phyloP scores from a whole-genome alignment of 2,797 vertebrate species.

The Sebastes baramenuke region DNA sequence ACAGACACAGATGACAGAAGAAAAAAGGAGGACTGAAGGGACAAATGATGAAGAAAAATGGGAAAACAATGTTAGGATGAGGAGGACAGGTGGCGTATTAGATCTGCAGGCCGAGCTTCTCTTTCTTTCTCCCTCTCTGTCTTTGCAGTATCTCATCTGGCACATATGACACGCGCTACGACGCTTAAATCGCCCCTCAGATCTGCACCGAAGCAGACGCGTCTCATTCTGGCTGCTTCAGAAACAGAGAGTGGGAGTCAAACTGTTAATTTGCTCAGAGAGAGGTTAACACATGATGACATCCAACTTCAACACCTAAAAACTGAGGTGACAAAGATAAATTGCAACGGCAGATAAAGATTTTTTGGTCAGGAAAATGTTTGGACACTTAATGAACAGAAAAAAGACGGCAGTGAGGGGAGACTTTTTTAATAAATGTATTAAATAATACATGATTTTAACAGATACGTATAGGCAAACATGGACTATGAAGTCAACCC shows the following conservation, averaged over 20 bases:
- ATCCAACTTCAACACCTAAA: conserved; percentile 12
- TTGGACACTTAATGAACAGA: background rate
- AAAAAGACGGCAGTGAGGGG: background rate
- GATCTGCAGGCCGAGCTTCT: conserved; percentile 7
- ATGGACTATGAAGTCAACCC: no score
- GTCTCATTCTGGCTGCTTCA: conserved; percentile 19
- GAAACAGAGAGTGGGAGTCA: conserved; percentile 45
- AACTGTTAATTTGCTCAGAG: conserved; percentile 22
- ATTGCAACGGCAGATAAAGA: background rate
- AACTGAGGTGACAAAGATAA: background rate
- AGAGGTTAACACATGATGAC: background rate
- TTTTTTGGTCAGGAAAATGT: background rate
- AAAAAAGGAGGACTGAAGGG: background rate
- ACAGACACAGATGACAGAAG: background rate
- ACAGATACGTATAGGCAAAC: background rate
- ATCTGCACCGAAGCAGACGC: conserved; percentile 31
- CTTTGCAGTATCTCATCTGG: conserved; percentile 21
- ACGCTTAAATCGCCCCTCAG: conserved; percentile 33
- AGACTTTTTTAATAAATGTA: background rate
- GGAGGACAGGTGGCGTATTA: background rate
- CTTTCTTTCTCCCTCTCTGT: background rate
- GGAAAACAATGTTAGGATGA: background rate
- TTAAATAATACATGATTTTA: background rate
- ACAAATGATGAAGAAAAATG: conserved; percentile 1
- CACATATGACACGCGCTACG: conserved; percentile 13